These are phyloP conservation scores for Sebastes nivosus DNA, from an alignment of 2,797 vertebrate species.

Conservation along the genomic window DNA sequence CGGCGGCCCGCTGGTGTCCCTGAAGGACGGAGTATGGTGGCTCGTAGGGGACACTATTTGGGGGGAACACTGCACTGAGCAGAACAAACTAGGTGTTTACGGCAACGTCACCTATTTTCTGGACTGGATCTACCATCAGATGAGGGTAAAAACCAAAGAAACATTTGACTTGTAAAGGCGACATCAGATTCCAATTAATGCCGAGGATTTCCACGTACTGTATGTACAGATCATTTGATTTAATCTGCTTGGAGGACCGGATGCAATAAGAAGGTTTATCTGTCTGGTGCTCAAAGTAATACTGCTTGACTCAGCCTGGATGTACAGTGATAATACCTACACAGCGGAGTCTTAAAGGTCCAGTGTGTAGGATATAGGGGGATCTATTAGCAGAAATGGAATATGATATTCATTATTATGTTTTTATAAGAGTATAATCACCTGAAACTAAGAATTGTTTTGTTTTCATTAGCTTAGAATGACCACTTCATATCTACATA, in stretches of 20 bases:
- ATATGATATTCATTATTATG: too few relatives aligned
- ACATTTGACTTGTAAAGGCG: not conserved
- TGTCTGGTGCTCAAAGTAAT: not conserved
- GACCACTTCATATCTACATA: too few relatives aligned
- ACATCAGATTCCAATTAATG: not conserved
- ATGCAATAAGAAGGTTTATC: conserved; percentile 2
- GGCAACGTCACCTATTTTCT: conserved; percentile 83
- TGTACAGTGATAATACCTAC: not conserved
- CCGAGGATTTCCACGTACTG: not conserved
- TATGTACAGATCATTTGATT: not conserved
- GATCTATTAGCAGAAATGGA: too few relatives aligned
- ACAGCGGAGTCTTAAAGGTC: not conserved
- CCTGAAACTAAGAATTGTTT: too few relatives aligned
- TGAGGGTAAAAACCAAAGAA: conserved; percentile 81
- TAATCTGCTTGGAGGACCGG: conserved; percentile 4
- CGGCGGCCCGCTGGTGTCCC: conserved; percentile 85
- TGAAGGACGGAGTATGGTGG: conserved; percentile 85
- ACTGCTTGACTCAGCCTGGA: not conserved
- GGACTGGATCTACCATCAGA: conserved; percentile 88
- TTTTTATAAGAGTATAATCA: too few relatives aligned
- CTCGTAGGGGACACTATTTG: conserved; percentile 86
- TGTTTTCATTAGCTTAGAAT: too few relatives aligned
- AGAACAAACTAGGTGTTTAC: conserved; percentile 84
- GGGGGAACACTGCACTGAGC: conserved; percentile 80
- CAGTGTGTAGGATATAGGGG: too few relatives aligned